Base-by-base conservation (phyloP, 2,797 vertebrate species). In the Sebastes itinus region DNA sequence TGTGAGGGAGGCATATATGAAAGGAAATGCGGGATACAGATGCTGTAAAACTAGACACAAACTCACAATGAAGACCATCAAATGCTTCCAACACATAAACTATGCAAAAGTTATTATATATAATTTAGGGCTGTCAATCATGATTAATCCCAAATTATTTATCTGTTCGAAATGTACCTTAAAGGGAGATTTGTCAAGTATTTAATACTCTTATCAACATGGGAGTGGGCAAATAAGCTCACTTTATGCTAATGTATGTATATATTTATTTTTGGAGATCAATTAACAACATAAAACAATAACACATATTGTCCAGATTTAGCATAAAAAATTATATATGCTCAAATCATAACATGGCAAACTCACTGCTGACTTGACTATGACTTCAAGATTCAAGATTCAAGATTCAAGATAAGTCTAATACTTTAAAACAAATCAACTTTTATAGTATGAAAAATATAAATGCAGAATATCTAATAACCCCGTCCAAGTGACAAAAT, bases 1-100 rank as follows among this genome's bases (percentile, higher is more conserved):
- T 88, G 83, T 56, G 71, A 85, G 73, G 67, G 81, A 86, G 74
- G 62, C 76, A 74, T 85, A 85, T 92, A 90, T 93, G 89, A 94
- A 92, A 93, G 89, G 88, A 85, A 93, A 87, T 70, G 86, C 11
- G 6, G 30, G 56, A 65, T 62, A 67, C n/a, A 60, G 69, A 46
- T 82, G 61, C 80, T 52, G 69, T 70, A 77, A 77, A 87, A 71
- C 73, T 73, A 77, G 54, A 74, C 63, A 68, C 59, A 77, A 77
- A 79, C 23, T 64, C 75, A 79, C 59, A 78, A 72, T 82, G 58
- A 85, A 85, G 55, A 5, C 80, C 72, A 73, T 84, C 77, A 87
- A 83, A 70, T 72, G 30, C 56, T 67, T 25, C 12, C 35, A 32
- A 65, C 30, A 77, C 65, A 63, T 52, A 54, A 55, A 58, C 5